Percentiles rank a stretch among this genome's conserved stretches.
Evolutionary conservation across 2,797 vertebrate genomes (phyloP).

Genomic region (Thunnus albacares): DNA sequence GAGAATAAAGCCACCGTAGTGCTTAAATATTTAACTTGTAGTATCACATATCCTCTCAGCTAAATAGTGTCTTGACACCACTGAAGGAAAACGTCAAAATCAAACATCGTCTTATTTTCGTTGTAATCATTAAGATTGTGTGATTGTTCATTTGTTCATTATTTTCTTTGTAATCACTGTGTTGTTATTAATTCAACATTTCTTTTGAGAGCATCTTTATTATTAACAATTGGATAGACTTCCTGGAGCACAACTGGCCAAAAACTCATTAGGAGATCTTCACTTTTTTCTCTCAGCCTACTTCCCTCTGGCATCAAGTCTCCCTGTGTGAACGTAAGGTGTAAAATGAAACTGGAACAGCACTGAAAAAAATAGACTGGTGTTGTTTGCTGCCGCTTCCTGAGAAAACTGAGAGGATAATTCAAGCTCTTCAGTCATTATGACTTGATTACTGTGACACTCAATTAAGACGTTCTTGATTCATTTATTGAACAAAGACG

Average conservation of each 20-base stretch:
- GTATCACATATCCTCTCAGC: neutral
- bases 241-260: neutral
- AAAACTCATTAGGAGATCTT: slow-evolving; percentile 34
- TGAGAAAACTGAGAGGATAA: neutral
- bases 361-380: neutral
- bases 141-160: neutral
- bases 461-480: neutral
- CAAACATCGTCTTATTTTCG: neutral
- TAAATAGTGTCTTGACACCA: neutral
- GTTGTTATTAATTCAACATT: neutral
- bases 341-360: slow-evolving; percentile 28
- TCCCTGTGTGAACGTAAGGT: slow-evolving; percentile 14
- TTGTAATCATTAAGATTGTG: no score
- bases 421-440: neutral
- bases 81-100: neutral
- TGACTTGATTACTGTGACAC: neutral
- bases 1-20: neutral
- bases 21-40: neutral
- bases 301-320: slow-evolving; percentile 17
- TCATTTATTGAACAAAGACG: neutral
- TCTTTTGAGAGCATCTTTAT: slow-evolving; percentile 15
- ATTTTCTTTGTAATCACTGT: neutral
- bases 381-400: slow-evolving; percentile 2
- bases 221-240: slow-evolving; percentile 10
- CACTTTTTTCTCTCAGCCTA: slow-evolving; percentile 6